Evolutionary conservation across 2,797 vertebrate genomes (phyloP).

Genomic region (Zenarchopterus dispar): DNA sequence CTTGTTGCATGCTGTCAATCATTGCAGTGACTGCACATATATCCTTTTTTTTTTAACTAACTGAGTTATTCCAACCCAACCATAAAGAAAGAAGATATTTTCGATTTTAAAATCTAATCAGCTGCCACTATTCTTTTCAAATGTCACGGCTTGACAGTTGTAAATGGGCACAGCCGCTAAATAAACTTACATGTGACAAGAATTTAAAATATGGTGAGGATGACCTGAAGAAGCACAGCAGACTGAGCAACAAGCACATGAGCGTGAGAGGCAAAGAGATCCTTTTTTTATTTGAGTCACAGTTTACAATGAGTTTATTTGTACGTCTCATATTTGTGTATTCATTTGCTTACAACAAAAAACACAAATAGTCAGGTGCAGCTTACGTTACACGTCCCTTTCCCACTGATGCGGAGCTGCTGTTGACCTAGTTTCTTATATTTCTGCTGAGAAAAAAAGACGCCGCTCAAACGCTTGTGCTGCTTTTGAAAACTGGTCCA

Average conservation of each 20-base stretch:
- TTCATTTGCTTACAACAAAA: not conserved
- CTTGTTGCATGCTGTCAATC: not conserved
- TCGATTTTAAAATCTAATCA: too few relatives aligned
- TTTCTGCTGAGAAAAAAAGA: not conserved
- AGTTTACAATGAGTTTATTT: not conserved
- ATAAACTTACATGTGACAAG: too few relatives aligned
- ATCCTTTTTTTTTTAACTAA: too few relatives aligned
- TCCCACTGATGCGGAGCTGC: not conserved
- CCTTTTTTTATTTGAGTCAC: slow-evolving; percentile 1
- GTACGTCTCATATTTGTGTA: not conserved
- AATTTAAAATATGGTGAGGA: not conserved
- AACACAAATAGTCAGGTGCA: not conserved
- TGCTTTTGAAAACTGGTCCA: not conserved
- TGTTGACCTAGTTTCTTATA: not conserved
- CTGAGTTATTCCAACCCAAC: too few relatives aligned
- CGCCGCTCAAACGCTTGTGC: not conserved
- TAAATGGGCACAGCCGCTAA: too few relatives aligned
- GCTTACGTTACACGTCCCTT: not conserved
- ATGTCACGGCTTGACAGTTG: too few relatives aligned
- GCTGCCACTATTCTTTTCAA: too few relatives aligned
- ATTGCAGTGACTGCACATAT: not conserved
- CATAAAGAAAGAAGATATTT: too few relatives aligned
- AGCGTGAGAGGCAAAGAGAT: not conserved
- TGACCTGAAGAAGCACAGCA: slow-evolving; percentile 4
- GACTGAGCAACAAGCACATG: slow-evolving; percentile 4